phyloP scores from a whole-genome alignment of 2,113 vertebrate genomes.

The Pomatostomus ruficeps region DNA sequence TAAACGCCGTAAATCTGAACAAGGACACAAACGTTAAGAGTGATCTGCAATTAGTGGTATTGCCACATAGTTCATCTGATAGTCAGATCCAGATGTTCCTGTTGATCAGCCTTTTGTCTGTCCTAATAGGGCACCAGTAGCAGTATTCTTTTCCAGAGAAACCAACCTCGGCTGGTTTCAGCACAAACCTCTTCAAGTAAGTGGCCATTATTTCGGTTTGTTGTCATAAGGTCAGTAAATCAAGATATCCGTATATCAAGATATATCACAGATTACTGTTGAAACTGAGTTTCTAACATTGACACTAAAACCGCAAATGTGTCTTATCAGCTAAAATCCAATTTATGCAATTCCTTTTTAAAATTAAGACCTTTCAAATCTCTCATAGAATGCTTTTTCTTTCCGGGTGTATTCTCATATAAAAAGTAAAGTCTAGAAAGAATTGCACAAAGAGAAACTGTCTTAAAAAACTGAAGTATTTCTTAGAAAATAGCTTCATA shows the following conservation, averaged over 20 bases:
- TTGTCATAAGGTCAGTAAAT: not conserved
- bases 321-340: not conserved
- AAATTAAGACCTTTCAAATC: not conserved
- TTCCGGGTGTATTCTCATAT: not conserved
- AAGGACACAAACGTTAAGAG: not conserved
- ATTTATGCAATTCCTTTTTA: not conserved
- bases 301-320: not conserved
- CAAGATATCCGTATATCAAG: not conserved
- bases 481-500: not conserved
- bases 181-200: not conserved
- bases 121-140: not conserved
- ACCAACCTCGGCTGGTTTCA: not conserved
- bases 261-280: not conserved
- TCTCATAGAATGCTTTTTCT: not conserved
- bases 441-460: not conserved
- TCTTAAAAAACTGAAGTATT: not conserved
- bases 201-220: not conserved
- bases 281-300: not conserved
- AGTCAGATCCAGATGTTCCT: not conserved
- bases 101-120: slow-evolving; percentile 1
- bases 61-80: not conserved
- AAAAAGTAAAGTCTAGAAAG: not conserved
- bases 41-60: not conserved
- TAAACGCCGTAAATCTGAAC: not conserved
- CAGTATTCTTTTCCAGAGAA: not conserved